Conservation (phyloP, 2,113 vertebrate species). For the Alces alces region DNA sequence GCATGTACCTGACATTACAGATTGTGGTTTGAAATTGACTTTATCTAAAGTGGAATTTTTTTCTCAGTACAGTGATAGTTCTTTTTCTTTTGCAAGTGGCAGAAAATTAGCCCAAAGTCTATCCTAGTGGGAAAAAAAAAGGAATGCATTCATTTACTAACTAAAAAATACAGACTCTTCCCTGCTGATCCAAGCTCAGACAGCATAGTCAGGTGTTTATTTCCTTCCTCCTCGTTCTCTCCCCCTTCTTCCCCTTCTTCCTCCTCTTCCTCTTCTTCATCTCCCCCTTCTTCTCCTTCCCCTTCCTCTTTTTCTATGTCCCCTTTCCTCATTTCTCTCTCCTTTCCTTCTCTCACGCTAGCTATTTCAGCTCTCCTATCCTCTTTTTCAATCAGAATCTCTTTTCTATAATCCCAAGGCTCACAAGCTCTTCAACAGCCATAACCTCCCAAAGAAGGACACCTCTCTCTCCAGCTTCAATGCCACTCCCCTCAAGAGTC, state of each 20-base stretch:
- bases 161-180: neutral
- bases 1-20: neutral
- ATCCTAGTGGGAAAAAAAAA: accelerated
- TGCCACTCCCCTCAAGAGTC: neutral
- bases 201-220: neutral
- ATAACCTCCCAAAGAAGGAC: neutral
- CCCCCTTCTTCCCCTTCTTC: neutral
- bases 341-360: neutral
- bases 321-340: neutral
- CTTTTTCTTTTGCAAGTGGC: neutral
- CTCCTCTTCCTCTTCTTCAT: neutral
- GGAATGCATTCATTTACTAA: neutral
- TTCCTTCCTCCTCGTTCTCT: neutral
- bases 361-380: neutral
- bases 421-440: neutral
- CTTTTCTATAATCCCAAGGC: neutral
- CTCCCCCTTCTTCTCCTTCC: neutral
- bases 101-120: neutral
- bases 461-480: neutral
- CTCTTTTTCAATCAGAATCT: neutral
- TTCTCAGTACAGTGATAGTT: neutral
- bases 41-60: neutral
- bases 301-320: neutral
- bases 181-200: neutral
- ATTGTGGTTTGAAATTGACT: neutral